phyloP scores from a whole-genome alignment of 1,140 invertebrate species.

The Pemphigus obesinymphae region DNA sequence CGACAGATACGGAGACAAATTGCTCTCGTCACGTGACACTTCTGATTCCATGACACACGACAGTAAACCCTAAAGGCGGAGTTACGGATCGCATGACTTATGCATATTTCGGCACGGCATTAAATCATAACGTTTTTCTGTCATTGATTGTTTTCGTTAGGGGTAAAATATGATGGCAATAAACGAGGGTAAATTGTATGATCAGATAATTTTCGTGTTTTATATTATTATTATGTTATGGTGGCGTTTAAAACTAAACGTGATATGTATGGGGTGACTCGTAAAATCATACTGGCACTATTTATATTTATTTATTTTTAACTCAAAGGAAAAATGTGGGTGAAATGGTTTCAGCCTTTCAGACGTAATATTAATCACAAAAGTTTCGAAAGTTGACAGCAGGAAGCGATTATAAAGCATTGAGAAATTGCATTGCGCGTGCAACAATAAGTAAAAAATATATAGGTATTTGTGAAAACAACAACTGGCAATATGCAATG shows the following conservation, averaged over 20 bases:
- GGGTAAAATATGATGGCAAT: slow-evolving; percentile 31
- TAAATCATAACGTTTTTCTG: slow-evolving; percentile 42
- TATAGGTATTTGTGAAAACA: neutral
- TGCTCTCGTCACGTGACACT: slow-evolving; percentile 42
- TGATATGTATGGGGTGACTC: neutral
- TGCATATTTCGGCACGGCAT: slow-evolving; percentile 33
- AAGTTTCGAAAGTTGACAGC: slow-evolving; percentile 39
- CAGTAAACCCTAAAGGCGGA: slow-evolving; percentile 33
- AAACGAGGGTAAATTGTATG: slow-evolving; percentile 21
- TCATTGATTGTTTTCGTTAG: slow-evolving; percentile 33
- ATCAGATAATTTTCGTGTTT: slow-evolving; percentile 24
- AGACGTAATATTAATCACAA: slow-evolving; percentile 32
- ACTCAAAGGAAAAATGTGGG: neutral
- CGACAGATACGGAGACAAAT: slow-evolving; percentile 46
- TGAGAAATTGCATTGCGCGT: slow-evolving; percentile 34
- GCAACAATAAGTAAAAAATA: slow-evolving; percentile 29
- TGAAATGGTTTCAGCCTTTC: slow-evolving; percentile 28
- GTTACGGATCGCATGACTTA: slow-evolving; percentile 34
- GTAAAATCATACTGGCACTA: slow-evolving; percentile 14
- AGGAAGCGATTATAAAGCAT: slow-evolving; percentile 39
- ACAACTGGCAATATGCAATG: neutral
- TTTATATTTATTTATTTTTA: slow-evolving; percentile 14
- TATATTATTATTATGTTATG: neutral
- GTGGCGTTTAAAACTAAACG: slow-evolving; percentile 14
- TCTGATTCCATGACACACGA: slow-evolving; percentile 19